Evolutionary conservation across 1,140 invertebrate species (phyloP).

Genomic region (Drosophila ambigua): DNA sequence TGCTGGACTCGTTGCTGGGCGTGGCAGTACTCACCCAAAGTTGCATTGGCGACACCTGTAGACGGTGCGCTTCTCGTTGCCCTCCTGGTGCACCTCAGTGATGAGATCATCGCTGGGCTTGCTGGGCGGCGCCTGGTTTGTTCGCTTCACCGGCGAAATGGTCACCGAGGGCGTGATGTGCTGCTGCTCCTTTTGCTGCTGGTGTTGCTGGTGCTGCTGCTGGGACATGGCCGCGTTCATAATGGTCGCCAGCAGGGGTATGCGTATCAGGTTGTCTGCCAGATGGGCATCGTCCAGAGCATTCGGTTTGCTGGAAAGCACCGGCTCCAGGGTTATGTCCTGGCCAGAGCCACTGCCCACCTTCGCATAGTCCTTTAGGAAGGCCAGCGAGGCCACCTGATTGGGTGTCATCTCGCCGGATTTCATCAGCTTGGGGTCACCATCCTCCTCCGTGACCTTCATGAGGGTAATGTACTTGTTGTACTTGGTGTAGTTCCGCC

Average conservation of each 20-base stretch:
- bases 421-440: conserved; percentile 83
- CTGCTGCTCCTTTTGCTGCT: conserved; percentile 61
- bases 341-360: conserved; percentile 53
- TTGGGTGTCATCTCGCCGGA: conserved; percentile 83
- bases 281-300: conserved; percentile 65
- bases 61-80: conserved; percentile 85
- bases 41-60: conserved; percentile 94
- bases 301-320: conserved; percentile 53
- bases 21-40: conserved; percentile 86
- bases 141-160: conserved; percentile 83
- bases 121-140: conserved; percentile 28
- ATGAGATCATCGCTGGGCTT: conserved; percentile 79
- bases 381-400: conserved; percentile 80
- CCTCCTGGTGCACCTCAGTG: conserved; percentile 79
- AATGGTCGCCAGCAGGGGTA: conserved; percentile 72
- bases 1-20: neutral
- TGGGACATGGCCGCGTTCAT: conserved; percentile 82
- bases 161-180: conserved; percentile 82
- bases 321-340: conserved; percentile 74
- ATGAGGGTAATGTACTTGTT: conserved; percentile 93
- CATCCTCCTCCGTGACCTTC: conserved; percentile 84
- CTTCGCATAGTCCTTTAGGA: conserved; percentile 77
- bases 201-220: conserved; percentile 59
- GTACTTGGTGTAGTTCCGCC: conserved; percentile 96
- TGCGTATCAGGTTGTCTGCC: conserved; percentile 67